phyloP scores from a whole-genome alignment of 2,113 vertebrate species.

The Trogon surrucura region DNA sequence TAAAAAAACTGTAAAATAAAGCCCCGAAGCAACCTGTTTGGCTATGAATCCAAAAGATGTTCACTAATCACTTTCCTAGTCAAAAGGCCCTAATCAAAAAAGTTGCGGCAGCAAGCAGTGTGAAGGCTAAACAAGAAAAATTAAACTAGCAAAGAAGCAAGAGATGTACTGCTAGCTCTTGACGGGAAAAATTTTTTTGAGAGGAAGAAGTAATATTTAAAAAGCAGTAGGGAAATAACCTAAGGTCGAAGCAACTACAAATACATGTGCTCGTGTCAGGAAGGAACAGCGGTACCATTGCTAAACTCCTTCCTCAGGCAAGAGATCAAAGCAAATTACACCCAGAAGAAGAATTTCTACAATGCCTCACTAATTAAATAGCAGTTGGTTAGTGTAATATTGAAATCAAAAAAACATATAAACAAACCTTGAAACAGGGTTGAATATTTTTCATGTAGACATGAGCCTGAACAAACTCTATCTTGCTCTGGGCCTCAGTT shows the following conservation, averaged over 20 bases:
- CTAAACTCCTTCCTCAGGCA: constrained; percentile 54
- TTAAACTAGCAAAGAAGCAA: neutral
- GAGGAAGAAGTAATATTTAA: neutral
- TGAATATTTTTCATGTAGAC: constrained; percentile 43
- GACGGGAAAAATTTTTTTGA: neutral
- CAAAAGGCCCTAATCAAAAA: neutral
- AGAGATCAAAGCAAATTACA: constrained; percentile 62
- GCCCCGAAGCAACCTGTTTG: neutral
- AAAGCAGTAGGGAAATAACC: neutral
- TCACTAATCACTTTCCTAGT: neutral
- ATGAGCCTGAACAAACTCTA: constrained; percentile 11
- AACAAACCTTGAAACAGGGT: constrained; percentile 39
- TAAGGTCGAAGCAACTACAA: constrained; percentile 19
- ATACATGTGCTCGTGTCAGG: neutral
- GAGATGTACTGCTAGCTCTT: neutral
- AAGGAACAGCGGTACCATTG: constrained; percentile 26
- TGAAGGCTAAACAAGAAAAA: neutral
- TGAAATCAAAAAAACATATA: constrained; percentile 48
- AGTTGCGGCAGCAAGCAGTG: neutral
- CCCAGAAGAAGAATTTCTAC: constrained; percentile 56
- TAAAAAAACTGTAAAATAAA: neutral
- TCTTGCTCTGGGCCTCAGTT: neutral
- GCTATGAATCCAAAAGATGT: neutral
- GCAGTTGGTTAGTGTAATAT: constrained; percentile 36
- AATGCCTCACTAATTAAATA: constrained; percentile 45